phyloP scores from a whole-genome alignment of 2,113 vertebrate genomes.

The Asarcornis scutulata region DNA sequence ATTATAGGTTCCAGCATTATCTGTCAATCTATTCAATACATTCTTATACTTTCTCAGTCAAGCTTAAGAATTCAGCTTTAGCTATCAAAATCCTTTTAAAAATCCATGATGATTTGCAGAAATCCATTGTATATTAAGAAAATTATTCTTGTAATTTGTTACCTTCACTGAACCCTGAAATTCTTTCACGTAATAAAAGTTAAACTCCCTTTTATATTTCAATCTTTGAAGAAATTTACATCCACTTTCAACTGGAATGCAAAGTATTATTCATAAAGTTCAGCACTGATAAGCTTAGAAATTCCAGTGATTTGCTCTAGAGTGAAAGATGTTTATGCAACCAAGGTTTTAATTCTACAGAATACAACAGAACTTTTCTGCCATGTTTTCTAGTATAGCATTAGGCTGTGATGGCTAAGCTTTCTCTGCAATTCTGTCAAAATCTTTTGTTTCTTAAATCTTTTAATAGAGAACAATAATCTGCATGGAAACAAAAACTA shows the following conservation, averaged over 20 bases:
- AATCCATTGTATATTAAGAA: neutral
- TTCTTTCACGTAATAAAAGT: neutral
- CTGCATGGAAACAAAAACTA: too few species aligned
- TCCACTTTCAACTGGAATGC: neutral
- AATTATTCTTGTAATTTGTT: neutral
- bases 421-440: neutral
- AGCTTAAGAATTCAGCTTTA: neutral
- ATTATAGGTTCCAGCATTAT: neutral
- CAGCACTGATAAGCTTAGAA: neutral
- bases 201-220: neutral
- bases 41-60: neutral
- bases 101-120: neutral
- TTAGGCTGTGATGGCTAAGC: neutral
- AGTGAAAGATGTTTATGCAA: neutral
- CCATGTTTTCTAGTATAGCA: neutral
- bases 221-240: neutral
- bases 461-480: neutral
- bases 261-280: neutral
- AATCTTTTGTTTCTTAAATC: neutral
- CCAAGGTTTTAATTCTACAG: neutral
- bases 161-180: neutral
- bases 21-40: neutral
- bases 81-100: neutral
- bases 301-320: neutral
- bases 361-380: neutral